Evolutionary conservation across 2,888 invertebrate genomes (phyloP).

Genomic region (Spilosoma lubricipeda): DNA sequence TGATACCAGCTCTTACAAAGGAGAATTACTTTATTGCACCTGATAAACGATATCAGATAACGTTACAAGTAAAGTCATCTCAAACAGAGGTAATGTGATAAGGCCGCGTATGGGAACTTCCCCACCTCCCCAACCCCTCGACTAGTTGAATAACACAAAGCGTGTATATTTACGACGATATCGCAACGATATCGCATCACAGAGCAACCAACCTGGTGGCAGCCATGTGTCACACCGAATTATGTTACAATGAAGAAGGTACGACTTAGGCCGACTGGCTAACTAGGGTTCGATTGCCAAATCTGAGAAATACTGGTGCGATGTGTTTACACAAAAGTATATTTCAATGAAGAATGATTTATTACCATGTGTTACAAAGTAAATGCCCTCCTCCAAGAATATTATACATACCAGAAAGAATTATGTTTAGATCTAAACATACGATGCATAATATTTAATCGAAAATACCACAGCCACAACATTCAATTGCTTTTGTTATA

Average conservation of each 20-base stretch:
- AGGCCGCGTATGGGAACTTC: slow-evolving; percentile 20
- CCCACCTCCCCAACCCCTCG: slow-evolving; percentile 4
- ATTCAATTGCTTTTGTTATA: background rate
- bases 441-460: background rate
- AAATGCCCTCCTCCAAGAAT: too few species aligned
- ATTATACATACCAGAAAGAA: background rate
- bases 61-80: background rate
- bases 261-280: background rate
- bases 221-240: slow-evolving; percentile 37
- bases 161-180: slow-evolving; percentile 58
- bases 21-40: slow-evolving; percentile 2
- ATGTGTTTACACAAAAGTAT: too few species aligned
- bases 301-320: background rate
- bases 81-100: slow-evolving; percentile 23
- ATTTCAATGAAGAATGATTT: too few species aligned
- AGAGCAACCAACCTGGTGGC: slow-evolving; percentile 41
- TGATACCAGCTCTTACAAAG: background rate
- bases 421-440: background rate
- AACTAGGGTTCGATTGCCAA: background rate
- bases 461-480: background rate
- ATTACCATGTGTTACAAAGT: too few species aligned
- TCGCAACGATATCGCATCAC: slow-evolving; percentile 59
- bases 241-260: too few species aligned
- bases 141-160: slow-evolving; percentile 58
- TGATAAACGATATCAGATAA: slow-evolving; percentile 3